Evolutionary conservation across 2,888 invertebrate species (phyloP).

Genomic region (Germaria angustata): DNA sequence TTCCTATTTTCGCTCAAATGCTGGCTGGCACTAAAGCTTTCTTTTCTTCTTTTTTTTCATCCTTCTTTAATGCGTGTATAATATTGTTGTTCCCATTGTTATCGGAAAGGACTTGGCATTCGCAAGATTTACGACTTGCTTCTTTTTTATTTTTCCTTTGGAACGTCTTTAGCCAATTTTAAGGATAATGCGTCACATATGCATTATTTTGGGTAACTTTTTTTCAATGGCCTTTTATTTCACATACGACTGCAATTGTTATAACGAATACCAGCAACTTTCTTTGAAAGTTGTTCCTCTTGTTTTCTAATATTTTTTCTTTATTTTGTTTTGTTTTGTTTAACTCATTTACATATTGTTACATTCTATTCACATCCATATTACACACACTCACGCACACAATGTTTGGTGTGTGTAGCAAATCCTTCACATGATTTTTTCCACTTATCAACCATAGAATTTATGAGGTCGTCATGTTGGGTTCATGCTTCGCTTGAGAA

Average conservation of each 20-base stretch:
- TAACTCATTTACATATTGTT: slow-evolving; percentile 51
- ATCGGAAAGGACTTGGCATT: slow-evolving; percentile 56
- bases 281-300: slow-evolving; percentile 24
- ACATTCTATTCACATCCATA: neutral
- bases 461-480: slow-evolving; percentile 58
- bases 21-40: slow-evolving; percentile 1
- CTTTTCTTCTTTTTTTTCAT: neutral
- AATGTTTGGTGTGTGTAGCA: slow-evolving; percentile 13
- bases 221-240: slow-evolving; percentile 3
- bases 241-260: slow-evolving; percentile 11
- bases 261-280: slow-evolving; percentile 22
- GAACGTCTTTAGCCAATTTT: slow-evolving; percentile 57
- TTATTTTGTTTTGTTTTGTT: neutral
- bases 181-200: slow-evolving; percentile 63
- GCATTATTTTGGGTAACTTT: slow-evolving; percentile 40
- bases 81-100: slow-evolving; percentile 40
- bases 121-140: slow-evolving; percentile 63
- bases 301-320: neutral
- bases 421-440: slow-evolving; percentile 57
- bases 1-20: neutral
- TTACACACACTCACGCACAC: slow-evolving; percentile 13
- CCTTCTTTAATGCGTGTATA: slow-evolving; percentile 31
- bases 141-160: slow-evolving; percentile 24
- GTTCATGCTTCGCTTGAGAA: slow-evolving; percentile 51
- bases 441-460: slow-evolving; percentile 64